Evolutionary conservation across 1,140 invertebrate genomes (phyloP).

Genomic region (Lasaia peninsularis): DNA sequence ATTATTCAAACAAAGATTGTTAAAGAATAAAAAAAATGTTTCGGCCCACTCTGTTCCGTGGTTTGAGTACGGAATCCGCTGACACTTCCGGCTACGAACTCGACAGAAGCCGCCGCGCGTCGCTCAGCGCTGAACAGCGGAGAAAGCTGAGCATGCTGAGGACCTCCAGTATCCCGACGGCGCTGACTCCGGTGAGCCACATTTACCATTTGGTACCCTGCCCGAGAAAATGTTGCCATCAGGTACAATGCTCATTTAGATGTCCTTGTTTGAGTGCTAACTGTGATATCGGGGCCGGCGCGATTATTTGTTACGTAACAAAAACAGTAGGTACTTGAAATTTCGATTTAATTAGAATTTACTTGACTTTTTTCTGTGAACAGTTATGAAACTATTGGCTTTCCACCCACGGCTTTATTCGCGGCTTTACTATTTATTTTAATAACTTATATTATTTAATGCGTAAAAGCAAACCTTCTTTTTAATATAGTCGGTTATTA

Average conservation of each 20-base stretch:
- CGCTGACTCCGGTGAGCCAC: constrained; percentile 69
- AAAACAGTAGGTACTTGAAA: too few species aligned
- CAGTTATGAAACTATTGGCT: too few species aligned
- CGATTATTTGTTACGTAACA: neutral
- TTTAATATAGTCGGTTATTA: too few species aligned
- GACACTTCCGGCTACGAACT: constrained; percentile 26
- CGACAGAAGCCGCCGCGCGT: constrained; percentile 64
- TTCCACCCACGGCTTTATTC: too few species aligned
- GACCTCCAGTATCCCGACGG: constrained; percentile 49
- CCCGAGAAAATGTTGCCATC: constrained; percentile 67
- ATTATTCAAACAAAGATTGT: neutral
- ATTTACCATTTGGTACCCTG: constrained; percentile 73
- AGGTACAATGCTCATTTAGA: constrained; percentile 43
- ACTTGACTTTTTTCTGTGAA: too few species aligned
- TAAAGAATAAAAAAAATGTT: constrained; percentile 15
- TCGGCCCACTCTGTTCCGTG: neutral
- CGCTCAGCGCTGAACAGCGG: constrained; percentile 61
- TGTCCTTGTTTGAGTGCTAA: constrained; percentile 26
- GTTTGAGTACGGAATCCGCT: constrained; percentile 2
- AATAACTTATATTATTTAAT: too few species aligned
- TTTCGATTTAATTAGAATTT: too few species aligned
- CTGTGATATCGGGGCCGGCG: constrained; percentile 16
- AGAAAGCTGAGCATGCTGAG: constrained; percentile 55
- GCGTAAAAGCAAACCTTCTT: too few species aligned
- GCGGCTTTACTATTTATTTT: too few species aligned